phyloP scores from a whole-genome alignment of 2,888 invertebrate genomes.

The Brenthis ino region DNA sequence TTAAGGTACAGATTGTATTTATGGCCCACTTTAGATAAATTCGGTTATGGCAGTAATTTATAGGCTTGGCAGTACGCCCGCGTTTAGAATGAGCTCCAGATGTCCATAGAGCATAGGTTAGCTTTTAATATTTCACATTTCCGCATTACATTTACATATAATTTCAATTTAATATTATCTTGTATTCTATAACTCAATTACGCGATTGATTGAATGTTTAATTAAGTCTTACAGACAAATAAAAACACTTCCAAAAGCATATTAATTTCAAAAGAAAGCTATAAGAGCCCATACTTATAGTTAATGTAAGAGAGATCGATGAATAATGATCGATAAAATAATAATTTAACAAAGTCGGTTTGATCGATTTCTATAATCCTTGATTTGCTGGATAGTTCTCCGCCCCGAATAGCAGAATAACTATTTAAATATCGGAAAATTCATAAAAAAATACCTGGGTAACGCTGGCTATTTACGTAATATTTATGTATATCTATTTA shows the following conservation, averaged over 20 bases:
- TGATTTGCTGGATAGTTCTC: too few relatives aligned
- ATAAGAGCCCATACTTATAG: background rate
- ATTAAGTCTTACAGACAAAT: constrained; percentile 4
- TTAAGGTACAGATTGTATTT: constrained; percentile 23
- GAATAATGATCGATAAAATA: background rate
- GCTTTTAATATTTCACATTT: background rate
- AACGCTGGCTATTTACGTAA: too few relatives aligned
- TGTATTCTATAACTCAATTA: constrained; percentile 3
- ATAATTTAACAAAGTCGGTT: too few relatives aligned
- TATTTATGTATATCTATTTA: too few relatives aligned
- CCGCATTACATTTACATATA: too few relatives aligned
- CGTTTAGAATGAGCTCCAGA: constrained; percentile 12
- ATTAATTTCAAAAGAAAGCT: background rate
- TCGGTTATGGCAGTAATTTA: constrained; percentile 27
- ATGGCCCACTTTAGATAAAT: constrained; percentile 31
- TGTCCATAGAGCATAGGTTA: constrained; percentile 13
- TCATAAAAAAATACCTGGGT: too few relatives aligned
- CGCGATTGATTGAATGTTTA: background rate
- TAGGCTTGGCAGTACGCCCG: constrained; percentile 29
- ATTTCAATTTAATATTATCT: background rate
- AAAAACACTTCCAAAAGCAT: constrained; percentile 4
- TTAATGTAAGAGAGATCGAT: background rate
- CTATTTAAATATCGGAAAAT: too few relatives aligned
- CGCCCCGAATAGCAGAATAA: too few relatives aligned
- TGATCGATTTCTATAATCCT: too few relatives aligned